phyloP scores from a whole-genome alignment of 2,113 vertebrate genomes.

The Egretta garzetta region DNA sequence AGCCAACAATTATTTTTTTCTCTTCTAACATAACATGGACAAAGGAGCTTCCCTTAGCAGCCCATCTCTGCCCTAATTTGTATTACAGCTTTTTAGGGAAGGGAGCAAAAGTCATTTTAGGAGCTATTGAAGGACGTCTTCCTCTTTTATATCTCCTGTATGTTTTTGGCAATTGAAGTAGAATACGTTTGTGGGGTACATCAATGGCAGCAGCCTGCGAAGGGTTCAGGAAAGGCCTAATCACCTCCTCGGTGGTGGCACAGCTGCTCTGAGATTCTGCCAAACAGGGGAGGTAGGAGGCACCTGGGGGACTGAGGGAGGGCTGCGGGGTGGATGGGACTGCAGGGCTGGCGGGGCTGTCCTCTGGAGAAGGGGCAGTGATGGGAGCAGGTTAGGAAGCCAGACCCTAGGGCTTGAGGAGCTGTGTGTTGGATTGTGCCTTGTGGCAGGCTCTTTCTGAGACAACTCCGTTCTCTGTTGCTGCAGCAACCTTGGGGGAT shows the following conservation, averaged over 20 bases:
- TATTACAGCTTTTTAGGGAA: constrained; percentile 45
- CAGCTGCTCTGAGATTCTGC: neutral
- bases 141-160: constrained; percentile 3
- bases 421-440: neutral
- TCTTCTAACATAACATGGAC: constrained; percentile 31
- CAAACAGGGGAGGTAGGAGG: neutral
- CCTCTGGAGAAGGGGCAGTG: neutral
- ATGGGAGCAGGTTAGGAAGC: neutral
- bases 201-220: constrained; percentile 10
- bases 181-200: constrained; percentile 13
- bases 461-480: neutral
- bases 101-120: constrained; percentile 55
- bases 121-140: neutral
- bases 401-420: neutral
- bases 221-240: neutral
- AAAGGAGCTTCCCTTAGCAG: constrained; percentile 38
- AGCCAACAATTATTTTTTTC: constrained; percentile 63
- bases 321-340: neutral
- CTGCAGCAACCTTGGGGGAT: neutral
- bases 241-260: neutral
- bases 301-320: neutral
- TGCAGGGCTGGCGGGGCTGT: neutral
- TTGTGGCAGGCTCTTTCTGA: neutral
- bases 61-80: constrained; percentile 41
- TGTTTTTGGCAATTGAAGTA: constrained; percentile 21